A percentile compares a stretch with the other conserved stretches of the same genome.
Conservation (phyloP, 2,888 invertebrate genomes). For the Platycheirus rosarum region DNA sequence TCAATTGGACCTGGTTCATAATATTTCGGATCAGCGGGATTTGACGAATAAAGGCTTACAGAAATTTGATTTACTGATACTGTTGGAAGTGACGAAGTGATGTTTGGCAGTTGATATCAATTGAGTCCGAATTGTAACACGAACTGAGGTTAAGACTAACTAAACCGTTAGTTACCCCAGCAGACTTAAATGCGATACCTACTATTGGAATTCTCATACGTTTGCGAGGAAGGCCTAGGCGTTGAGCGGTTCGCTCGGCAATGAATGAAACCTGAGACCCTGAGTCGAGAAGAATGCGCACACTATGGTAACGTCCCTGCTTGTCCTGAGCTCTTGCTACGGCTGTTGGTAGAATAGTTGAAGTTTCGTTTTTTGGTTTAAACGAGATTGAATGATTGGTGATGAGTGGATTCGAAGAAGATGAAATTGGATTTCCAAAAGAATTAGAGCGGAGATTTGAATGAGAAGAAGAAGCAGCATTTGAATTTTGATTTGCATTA, state of each 20-base stretch:
- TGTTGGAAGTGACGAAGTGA: no score
- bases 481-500: neutral
- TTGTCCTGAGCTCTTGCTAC: no score
- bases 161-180: no score
- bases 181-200: neutral
- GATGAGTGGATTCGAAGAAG: neutral
- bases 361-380: no score
- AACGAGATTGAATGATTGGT: neutral
- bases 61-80: neutral
- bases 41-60: neutral
- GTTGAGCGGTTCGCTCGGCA: neutral
- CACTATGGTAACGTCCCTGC: no score
- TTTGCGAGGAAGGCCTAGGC: neutral
- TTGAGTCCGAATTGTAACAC: no score
- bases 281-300: neutral
- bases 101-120: no score
- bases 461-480: neutral
- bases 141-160: no score
- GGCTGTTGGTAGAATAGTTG: no score
- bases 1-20: neutral
- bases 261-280: no score
- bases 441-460: neutral
- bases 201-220: neutral
- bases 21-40: conserved; percentile 1
- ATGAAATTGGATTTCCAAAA: neutral